These are phyloP conservation scores for Scartelaos histophorus DNA, from an alignment of 2,113 vertebrate species.

Conservation along the genomic window DNA sequence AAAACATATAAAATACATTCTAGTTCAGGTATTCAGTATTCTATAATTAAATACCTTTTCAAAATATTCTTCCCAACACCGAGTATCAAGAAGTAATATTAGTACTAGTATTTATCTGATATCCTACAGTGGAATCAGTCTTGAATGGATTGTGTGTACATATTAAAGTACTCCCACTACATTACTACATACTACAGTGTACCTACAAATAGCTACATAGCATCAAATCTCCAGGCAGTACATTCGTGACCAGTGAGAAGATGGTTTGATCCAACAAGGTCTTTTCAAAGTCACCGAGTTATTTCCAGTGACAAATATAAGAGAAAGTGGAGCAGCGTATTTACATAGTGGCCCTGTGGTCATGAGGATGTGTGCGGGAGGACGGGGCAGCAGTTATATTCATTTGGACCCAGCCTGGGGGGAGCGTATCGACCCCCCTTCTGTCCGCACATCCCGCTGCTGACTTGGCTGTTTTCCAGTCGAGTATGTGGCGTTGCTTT, in stretches of 20 bases:
- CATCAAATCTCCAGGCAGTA: background rate
- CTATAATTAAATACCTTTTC: too few relatives aligned
- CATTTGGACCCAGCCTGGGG: conserved; percentile 51
- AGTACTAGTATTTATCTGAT: background rate
- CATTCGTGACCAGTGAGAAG: background rate
- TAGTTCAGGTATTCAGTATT: too few relatives aligned
- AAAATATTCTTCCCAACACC: too few relatives aligned
- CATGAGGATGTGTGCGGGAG: conserved; percentile 35
- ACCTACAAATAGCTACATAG: background rate
- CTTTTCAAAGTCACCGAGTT: background rate
- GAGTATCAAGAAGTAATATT: background rate
- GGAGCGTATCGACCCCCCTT: conserved; percentile 18
- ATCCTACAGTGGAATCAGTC: background rate
- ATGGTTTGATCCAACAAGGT: background rate
- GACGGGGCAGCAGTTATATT: conserved; percentile 45
- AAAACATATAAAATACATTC: too few relatives aligned
- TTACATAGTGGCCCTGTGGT: conserved; percentile 18
- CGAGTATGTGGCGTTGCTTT: conserved; percentile 49
- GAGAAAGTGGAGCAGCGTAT: background rate
- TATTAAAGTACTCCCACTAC: too few relatives aligned
- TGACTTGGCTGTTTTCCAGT: conserved; percentile 73
- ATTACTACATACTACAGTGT: background rate
- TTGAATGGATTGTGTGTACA: too few relatives aligned
- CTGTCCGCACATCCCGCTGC: conserved; percentile 59
- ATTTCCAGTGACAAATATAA: conserved; percentile 4